These are phyloP conservation scores for Cotesia congregata DNA, from an alignment of 2,888 invertebrate genomes.

Conservation along the genomic window DNA sequence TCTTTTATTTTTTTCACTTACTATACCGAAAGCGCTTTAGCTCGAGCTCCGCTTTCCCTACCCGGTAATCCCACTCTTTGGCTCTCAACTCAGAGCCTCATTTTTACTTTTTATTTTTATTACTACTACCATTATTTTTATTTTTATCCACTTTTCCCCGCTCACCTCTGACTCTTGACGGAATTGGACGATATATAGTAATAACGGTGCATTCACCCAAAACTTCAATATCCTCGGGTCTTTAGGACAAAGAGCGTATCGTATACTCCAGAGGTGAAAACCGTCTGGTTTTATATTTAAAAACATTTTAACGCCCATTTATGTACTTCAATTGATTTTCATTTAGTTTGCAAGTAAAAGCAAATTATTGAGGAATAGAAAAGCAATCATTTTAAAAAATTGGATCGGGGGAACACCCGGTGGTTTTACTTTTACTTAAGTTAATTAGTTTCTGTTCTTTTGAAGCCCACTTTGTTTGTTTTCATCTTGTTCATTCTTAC, in stretches of 20 bases:
- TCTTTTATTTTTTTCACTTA: conserved; percentile 16
- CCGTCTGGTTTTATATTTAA: background rate
- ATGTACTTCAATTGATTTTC: background rate
- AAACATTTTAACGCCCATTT: background rate
- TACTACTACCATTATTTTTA: conserved; percentile 11
- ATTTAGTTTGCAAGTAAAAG: too few relatives aligned
- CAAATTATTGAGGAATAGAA: too few relatives aligned
- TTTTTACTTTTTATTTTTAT: conserved; percentile 15
- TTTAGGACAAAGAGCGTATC: conserved; percentile 44
- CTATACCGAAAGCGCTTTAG: background rate
- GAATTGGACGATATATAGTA: conserved; percentile 52
- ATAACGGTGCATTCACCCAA: conserved; percentile 62
- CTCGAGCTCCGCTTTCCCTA: background rate
- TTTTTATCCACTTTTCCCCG: conserved; percentile 16
- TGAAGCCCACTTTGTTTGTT: too few relatives aligned
- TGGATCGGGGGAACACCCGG: too few relatives aligned
- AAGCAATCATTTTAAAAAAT: too few relatives aligned
- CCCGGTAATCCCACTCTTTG: background rate
- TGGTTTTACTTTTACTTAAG: too few relatives aligned
- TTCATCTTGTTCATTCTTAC: too few relatives aligned
- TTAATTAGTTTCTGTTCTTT: too few relatives aligned
- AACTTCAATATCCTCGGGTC: conserved; percentile 62
- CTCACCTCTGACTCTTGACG: conserved; percentile 31
- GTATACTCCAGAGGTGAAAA: background rate
- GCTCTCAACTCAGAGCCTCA: background rate